Evolutionary conservation across 1,140 invertebrate species (phyloP).

Genomic region (Aphelenchoides avenae): DNA sequence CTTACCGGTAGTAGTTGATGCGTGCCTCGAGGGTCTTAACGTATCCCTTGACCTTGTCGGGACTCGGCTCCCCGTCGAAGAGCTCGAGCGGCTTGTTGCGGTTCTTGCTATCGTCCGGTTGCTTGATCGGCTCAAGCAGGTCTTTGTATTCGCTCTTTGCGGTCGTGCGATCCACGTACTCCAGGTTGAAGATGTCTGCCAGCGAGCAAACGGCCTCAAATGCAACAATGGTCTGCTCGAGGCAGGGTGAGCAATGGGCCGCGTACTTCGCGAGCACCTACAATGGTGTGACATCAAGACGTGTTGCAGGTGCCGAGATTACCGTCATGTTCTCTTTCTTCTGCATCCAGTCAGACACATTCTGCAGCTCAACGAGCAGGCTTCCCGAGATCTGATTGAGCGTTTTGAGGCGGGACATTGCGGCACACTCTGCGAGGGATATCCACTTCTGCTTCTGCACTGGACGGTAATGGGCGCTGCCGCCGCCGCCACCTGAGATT

Average conservation of each 20-base stretch:
- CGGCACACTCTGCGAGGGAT: slow-evolving; percentile 15
- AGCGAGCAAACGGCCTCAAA: slow-evolving; percentile 20
- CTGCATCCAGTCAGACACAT: slow-evolving; percentile 12
- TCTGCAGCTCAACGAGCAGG: slow-evolving; percentile 17
- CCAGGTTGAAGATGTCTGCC: slow-evolving; percentile 15
- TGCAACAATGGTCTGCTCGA: slow-evolving; percentile 7
- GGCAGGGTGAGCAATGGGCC: slow-evolving; percentile 1
- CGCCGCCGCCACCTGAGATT: not conserved
- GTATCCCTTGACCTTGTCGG: slow-evolving; percentile 7
- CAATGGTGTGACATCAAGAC: too few relatives aligned
- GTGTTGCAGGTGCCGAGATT: too few relatives aligned
- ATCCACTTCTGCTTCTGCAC: slow-evolving; percentile 15
- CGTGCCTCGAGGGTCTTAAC: slow-evolving; percentile 19
- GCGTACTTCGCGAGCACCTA: slow-evolving; percentile 3
- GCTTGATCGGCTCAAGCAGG: slow-evolving; percentile 4
- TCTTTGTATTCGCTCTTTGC: slow-evolving; percentile 6
- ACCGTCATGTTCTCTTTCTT: slow-evolving; percentile 11
- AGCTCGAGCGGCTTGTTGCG: slow-evolving; percentile 13
- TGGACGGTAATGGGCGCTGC: slow-evolving; percentile 6
- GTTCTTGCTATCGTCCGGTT: slow-evolving; percentile 8
- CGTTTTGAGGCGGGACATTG: slow-evolving; percentile 13
- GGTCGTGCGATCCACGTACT: slow-evolving; percentile 12
- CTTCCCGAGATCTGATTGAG: slow-evolving; percentile 4
- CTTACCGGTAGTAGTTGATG: slow-evolving; percentile 24
- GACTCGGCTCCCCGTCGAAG: not conserved